A percentile compares a stretch with the other conserved stretches of the same genome.
Evolutionary conservation across 2,888 invertebrate genomes (phyloP).

Genomic region (Cataglyphis rosenhaueri): DNA sequence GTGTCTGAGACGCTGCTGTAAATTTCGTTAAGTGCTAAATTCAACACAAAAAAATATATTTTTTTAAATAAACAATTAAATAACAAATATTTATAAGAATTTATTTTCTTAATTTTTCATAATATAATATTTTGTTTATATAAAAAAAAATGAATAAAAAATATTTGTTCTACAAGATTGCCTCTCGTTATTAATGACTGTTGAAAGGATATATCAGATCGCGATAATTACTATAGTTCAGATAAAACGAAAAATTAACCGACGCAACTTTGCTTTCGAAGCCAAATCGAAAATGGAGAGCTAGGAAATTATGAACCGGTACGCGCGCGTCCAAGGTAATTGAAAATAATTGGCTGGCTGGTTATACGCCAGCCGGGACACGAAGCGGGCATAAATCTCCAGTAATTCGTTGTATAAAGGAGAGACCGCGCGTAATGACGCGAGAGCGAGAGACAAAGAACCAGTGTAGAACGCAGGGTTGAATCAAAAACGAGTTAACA

Average conservation of each 20-base stretch:
- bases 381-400: slow-evolving; percentile 74
- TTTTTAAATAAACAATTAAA: not conserved
- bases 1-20: not conserved
- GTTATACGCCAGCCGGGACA: slow-evolving; percentile 71
- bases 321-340: slow-evolving; percentile 69
- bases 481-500: slow-evolving; percentile 32
- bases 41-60: not conserved
- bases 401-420: slow-evolving; percentile 74
- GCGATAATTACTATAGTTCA: slow-evolving; percentile 23
- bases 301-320: slow-evolving; percentile 69
- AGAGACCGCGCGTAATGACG: slow-evolving; percentile 72
- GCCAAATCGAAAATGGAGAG: slow-evolving; percentile 68
- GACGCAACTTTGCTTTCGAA: slow-evolving; percentile 18
- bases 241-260: slow-evolving; percentile 28
- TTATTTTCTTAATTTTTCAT: not conserved
- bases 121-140: not conserved
- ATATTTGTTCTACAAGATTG: not conserved
- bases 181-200: not conserved
- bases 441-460: slow-evolving; percentile 54
- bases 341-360: slow-evolving; percentile 76
- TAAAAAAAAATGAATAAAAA: slow-evolving; percentile 5
- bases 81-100: not conserved
- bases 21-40: not conserved
- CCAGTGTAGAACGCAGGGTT: slow-evolving; percentile 20
- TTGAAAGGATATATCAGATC: not conserved